These are phyloP conservation scores for Lobophora halterata DNA, from an alignment of 2,888 invertebrate species.

Conservation along the genomic window DNA sequence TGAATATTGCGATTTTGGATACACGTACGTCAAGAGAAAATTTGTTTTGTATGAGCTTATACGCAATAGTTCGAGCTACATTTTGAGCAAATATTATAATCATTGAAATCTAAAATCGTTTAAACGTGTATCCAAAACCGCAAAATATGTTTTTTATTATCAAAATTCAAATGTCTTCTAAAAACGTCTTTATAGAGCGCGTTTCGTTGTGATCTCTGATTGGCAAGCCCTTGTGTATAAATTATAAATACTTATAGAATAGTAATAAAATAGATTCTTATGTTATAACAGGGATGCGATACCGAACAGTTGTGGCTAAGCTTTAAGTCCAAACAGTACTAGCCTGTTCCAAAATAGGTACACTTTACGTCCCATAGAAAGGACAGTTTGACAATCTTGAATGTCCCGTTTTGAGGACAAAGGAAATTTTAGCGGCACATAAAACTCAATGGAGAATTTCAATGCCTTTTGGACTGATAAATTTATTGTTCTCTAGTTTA, in stretches of 20 bases:
- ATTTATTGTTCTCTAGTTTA: constrained; percentile 47
- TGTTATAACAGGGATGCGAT: constrained; percentile 44
- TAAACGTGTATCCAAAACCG: constrained; percentile 8
- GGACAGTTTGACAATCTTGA: constrained; percentile 10
- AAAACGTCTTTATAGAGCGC: constrained; percentile 19
- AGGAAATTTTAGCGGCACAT: constrained; percentile 26
- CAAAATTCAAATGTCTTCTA: constrained; percentile 11
- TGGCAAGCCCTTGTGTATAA: constrained; percentile 26
- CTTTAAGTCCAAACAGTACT: constrained; percentile 40
- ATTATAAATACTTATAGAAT: constrained; percentile 29
- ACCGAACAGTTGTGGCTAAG: constrained; percentile 46
- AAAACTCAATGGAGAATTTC: constrained; percentile 22
- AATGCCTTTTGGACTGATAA: too few species aligned
- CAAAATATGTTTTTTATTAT: not conserved
- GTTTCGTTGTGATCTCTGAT: constrained; percentile 23
- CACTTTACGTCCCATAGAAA: constrained; percentile 16
- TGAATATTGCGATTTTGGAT: constrained; percentile 8
- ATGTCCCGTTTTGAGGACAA: constrained; percentile 7
- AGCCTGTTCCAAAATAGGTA: constrained; percentile 22
- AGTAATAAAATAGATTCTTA: constrained; percentile 40
- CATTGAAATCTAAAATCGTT: not conserved
- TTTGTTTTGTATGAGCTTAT: constrained; percentile 5
- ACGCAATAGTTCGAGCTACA: not conserved
- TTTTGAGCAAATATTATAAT: not conserved
- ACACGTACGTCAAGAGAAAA: constrained; percentile 5